Percentiles rank a stretch among this genome's conserved stretches.
Evolutionary conservation across 2,113 vertebrate genomes (phyloP).

Genomic region (Charadrius vociferus): DNA sequence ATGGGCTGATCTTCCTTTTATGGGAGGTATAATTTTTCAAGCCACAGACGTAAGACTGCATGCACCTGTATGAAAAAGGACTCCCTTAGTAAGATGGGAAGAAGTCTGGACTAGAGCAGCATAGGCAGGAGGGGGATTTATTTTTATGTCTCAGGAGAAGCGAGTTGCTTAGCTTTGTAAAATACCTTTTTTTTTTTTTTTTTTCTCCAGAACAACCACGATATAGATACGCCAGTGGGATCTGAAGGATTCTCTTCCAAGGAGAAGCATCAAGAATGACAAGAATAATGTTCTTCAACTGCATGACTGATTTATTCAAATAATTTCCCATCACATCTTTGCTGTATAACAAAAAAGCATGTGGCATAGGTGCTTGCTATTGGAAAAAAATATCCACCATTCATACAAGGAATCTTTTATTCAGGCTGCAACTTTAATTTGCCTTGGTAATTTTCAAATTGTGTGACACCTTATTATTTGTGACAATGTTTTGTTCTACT

Average conservation of each 20-base stretch:
- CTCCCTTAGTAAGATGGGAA: background rate
- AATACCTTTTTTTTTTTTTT: background rate
- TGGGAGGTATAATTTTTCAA: background rate
- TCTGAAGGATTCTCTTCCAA: background rate
- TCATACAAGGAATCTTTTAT: background rate
- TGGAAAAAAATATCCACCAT: background rate
- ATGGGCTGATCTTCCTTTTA: background rate
- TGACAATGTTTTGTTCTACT: background rate
- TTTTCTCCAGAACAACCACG: background rate
- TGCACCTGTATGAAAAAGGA: background rate
- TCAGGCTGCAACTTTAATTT: background rate
- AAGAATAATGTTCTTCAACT: background rate
- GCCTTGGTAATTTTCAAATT: background rate
- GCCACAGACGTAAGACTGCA: background rate
- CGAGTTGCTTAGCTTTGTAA: background rate
- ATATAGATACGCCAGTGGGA: background rate
- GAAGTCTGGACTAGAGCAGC: background rate
- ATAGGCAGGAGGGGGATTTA: background rate
- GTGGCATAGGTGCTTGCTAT: background rate
- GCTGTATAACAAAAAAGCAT: background rate
- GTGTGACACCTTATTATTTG: background rate
- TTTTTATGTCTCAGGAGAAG: background rate
- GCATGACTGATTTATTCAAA: background rate
- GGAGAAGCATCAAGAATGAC: background rate
- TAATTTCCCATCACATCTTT: background rate